phyloP scores from a whole-genome alignment of 2,888 invertebrate genomes.

The Orthosia cruda region DNA sequence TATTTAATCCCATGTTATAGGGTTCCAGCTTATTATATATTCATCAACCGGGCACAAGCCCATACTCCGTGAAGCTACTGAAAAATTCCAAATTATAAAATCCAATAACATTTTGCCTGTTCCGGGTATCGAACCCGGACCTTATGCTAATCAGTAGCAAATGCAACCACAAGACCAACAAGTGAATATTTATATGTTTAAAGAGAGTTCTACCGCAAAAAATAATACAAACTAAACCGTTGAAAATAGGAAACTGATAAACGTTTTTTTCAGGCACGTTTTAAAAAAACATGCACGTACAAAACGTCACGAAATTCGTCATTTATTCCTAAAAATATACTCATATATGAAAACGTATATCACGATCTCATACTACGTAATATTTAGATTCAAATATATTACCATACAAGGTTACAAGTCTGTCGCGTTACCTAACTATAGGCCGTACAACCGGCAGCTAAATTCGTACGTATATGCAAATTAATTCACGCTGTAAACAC shows the following conservation, averaged over 20 bases:
- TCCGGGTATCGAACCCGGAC: no score
- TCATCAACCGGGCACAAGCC: no score
- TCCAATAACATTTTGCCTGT: no score
- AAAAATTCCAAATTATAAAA: no score
- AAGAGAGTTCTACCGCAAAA: neutral
- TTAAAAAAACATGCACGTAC: neutral
- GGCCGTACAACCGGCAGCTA: constrained; percentile 31
- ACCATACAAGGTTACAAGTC: constrained; percentile 76
- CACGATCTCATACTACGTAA: constrained; percentile 68
- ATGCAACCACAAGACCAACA: no score
- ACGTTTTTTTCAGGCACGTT: neutral
- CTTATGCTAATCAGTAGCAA: no score
- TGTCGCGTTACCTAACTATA: constrained; percentile 61
- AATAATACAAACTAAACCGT: neutral
- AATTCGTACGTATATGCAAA: constrained; percentile 33
- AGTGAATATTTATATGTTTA: neutral
- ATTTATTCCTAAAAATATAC: constrained; percentile 22
- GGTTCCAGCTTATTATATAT: no score
- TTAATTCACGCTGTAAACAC: constrained; percentile 52
- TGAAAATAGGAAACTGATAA: neutral
- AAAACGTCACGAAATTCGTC: neutral
- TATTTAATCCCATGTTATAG: no score
- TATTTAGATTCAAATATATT: constrained; percentile 68
- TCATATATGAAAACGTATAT: constrained; percentile 42
- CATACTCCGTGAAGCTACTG: no score